These are phyloP conservation scores for Eumerus sabulonum DNA, from an alignment of 2,888 invertebrate genomes.

Conservation along the genomic window DNA sequence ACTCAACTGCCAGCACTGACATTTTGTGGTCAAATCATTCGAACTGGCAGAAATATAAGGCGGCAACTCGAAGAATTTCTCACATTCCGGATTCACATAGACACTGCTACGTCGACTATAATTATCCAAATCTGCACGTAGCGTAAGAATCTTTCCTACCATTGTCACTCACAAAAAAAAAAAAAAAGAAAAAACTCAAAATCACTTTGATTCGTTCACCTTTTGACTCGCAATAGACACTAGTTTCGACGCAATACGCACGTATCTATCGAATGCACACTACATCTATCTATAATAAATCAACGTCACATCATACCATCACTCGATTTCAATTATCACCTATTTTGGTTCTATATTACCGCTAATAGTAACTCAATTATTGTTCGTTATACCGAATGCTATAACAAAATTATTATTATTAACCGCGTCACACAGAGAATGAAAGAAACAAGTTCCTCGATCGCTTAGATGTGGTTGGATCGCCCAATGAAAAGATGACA, in stretches of 20 bases:
- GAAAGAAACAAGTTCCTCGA: conserved; percentile 44
- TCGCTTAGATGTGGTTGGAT: too few relatives aligned
- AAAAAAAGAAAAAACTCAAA: too few relatives aligned
- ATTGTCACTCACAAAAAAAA: too few relatives aligned
- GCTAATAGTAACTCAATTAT: conserved; percentile 38
- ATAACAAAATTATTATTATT: background rate
- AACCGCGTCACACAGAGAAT: background rate
- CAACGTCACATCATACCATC: conserved; percentile 44
- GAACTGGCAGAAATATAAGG: conserved; percentile 77
- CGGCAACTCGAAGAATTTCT: conserved; percentile 78
- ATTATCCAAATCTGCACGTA: conserved; percentile 77
- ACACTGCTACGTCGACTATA: conserved; percentile 78
- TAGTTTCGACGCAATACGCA: conserved; percentile 31
- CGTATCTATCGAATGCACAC: conserved; percentile 50
- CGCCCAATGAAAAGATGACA: too few relatives aligned
- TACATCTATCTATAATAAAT: conserved; percentile 37
- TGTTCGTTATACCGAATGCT: conserved; percentile 7
- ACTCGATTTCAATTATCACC: conserved; percentile 60
- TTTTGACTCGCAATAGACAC: too few relatives aligned
- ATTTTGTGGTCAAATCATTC: conserved; percentile 77
- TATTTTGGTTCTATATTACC: conserved; percentile 20
- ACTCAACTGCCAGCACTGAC: conserved; percentile 75
- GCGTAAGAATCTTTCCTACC: conserved; percentile 78
- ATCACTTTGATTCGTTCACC: conserved; percentile 9
- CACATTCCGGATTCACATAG: conserved; percentile 79